These are phyloP conservation scores for Xerus rutilus DNA, from an alignment of 2,797 vertebrate genomes.

Conservation along the genomic window DNA sequence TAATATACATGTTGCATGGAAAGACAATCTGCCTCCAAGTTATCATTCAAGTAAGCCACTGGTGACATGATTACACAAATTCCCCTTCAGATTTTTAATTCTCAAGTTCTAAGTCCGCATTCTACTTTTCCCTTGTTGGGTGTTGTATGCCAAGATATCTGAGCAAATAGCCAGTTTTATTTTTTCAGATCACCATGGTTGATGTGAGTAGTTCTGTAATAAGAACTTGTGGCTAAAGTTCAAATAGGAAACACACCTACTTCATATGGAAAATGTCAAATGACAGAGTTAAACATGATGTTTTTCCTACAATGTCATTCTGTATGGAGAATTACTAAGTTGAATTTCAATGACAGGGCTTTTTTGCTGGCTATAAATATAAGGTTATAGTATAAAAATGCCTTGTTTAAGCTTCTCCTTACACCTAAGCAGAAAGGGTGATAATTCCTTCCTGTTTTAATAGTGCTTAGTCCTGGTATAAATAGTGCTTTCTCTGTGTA, in stretches of 20 bases:
- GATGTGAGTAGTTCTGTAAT: conserved; percentile 63
- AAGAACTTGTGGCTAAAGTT: conserved; percentile 60
- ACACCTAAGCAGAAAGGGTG: conserved; percentile 52
- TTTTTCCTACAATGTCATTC: conserved; percentile 70
- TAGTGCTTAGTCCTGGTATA: conserved; percentile 14
- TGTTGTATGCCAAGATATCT: conserved; percentile 20
- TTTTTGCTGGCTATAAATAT: conserved; percentile 60
- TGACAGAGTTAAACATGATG: conserved; percentile 69
- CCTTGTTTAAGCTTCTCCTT: conserved; percentile 71
- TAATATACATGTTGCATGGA: too few species aligned
- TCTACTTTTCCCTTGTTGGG: conserved; percentile 44
- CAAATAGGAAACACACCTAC: conserved; percentile 56
- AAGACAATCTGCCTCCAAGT: too few species aligned
- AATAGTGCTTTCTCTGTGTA: conserved; percentile 11
- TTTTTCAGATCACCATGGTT: conserved; percentile 71
- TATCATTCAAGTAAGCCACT: too few species aligned
- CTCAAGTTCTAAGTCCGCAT: neutral
- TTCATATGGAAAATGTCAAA: conserved; percentile 71
- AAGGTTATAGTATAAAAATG: conserved; percentile 51
- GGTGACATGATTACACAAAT: neutral
- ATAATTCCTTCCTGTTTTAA: conserved; percentile 51
- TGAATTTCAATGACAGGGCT: conserved; percentile 58
- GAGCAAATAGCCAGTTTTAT: conserved; percentile 76
- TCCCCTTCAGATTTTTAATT: conserved; percentile 23
- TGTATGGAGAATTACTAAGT: conserved; percentile 74